phyloP scores from a whole-genome alignment of 2,113 vertebrate genomes.

The Platycercus adscitus region DNA sequence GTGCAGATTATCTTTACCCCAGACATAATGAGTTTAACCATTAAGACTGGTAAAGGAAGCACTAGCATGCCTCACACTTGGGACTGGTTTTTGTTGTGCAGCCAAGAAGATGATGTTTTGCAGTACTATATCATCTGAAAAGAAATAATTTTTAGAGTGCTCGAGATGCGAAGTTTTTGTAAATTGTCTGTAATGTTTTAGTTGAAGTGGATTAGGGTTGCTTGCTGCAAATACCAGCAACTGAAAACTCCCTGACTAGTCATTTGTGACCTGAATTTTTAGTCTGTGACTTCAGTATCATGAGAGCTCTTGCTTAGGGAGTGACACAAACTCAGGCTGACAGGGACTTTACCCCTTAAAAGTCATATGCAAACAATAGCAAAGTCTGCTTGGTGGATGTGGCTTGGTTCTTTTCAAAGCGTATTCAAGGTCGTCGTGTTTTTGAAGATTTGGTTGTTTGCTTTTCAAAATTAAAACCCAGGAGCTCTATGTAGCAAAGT shows the following conservation, averaged over 20 bases:
- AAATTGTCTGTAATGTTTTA: neutral
- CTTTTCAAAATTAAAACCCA: neutral
- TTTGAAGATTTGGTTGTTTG: neutral
- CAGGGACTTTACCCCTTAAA: neutral
- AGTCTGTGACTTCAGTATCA: neutral
- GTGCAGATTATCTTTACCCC: neutral
- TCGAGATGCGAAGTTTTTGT: neutral
- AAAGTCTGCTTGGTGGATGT: neutral
- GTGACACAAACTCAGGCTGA: neutral
- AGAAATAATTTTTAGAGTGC: neutral
- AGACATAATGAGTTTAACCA: neutral
- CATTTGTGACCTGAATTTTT: neutral
- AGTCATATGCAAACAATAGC: neutral
- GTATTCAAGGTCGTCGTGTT: neutral
- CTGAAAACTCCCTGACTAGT: neutral
- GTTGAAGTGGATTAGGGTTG: neutral
- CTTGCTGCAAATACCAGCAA: neutral
- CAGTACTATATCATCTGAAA: neutral
- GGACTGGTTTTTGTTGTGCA: fast-evolving
- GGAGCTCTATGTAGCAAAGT: neutral
- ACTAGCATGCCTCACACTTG: neutral
- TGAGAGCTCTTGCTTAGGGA: neutral
- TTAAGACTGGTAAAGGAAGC: neutral
- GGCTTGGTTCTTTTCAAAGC: neutral
- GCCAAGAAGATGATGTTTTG: neutral